Evolutionary conservation across 2,113 vertebrate genomes (phyloP).

Genomic region (Brachypteracias leptosomus): DNA sequence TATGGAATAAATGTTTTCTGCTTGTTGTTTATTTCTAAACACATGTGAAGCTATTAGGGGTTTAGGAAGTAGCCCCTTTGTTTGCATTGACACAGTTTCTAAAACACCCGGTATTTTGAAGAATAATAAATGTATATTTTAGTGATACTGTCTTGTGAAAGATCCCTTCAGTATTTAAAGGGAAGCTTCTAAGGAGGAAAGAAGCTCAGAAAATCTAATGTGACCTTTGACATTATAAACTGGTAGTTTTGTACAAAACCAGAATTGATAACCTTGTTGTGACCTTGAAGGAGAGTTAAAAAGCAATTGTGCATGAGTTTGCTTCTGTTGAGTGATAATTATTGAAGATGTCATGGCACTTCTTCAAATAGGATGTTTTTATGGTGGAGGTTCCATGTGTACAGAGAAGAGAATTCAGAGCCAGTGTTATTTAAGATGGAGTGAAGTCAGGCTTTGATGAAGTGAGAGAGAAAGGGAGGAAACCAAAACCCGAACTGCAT

Average conservation of each 20-base stretch:
- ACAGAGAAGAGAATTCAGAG: not conserved
- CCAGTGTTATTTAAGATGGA: not conserved
- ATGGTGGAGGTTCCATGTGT: not conserved
- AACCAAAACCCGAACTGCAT: not conserved
- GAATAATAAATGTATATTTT: not conserved
- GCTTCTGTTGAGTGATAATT: not conserved
- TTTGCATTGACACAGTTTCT: not conserved
- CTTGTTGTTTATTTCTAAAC: not conserved
- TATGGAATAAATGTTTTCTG: conserved; percentile 67
- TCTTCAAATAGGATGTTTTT: not conserved
- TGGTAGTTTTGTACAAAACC: not conserved
- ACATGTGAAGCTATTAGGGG: not conserved
- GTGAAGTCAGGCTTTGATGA: not conserved
- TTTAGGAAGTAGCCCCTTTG: not conserved
- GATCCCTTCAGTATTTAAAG: not conserved
- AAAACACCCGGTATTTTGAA: not conserved
- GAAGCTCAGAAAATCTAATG: not conserved
- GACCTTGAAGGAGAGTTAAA: not conserved
- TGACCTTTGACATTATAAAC: not conserved
- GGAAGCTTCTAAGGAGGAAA: not conserved
- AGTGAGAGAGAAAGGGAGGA: not conserved
- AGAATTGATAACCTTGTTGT: not conserved
- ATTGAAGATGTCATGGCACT: not conserved
- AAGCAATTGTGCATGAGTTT: not conserved
- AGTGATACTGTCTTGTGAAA: not conserved